These are phyloP conservation scores for Alcis repandata DNA, from an alignment of 2,888 invertebrate species.

Conservation along the genomic window DNA sequence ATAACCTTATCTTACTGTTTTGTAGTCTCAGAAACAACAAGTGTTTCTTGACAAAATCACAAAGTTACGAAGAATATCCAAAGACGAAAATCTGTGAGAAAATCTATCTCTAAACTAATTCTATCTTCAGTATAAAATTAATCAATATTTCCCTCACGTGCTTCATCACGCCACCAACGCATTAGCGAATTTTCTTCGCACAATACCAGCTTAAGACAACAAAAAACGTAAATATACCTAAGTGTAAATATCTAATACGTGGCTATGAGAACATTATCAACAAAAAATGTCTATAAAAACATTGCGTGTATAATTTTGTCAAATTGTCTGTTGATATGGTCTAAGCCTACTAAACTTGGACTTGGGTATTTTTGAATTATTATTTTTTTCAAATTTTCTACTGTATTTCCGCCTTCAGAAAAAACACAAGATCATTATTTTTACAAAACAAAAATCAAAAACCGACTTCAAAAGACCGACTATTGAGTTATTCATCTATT, in stretches of 20 bases:
- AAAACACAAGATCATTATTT: too few relatives aligned
- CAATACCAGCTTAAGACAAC: conserved; percentile 12
- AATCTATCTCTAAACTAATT: neutral
- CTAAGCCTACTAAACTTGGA: conserved; percentile 5
- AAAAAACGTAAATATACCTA: conserved; percentile 19
- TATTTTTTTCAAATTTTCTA: too few relatives aligned
- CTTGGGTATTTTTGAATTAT: too few relatives aligned
- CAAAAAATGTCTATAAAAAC: conserved; percentile 25
- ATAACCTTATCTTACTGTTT: too few relatives aligned
- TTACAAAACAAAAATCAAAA: too few relatives aligned
- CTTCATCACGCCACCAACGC: conserved; percentile 13
- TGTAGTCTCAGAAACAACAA: too few relatives aligned
- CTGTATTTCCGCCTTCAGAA: too few relatives aligned
- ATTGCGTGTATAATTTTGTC: conserved; percentile 29
- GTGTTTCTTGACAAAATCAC: too few relatives aligned
- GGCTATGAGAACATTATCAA: conserved; percentile 21
- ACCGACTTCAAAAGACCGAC: too few relatives aligned
- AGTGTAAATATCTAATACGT: conserved; percentile 25
- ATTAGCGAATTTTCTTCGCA: conserved; percentile 23
- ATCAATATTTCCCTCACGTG: conserved; percentile 16
- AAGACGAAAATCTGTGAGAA: neutral
- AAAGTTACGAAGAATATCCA: neutral
- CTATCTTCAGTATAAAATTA: too few relatives aligned
- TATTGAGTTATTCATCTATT: too few relatives aligned
- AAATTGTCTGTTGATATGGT: conserved; percentile 13